Evolutionary conservation across 1,140 invertebrate species (phyloP), one percentile per base, ranked within the genome.

Genomic region (Augochlora pura): DNA sequence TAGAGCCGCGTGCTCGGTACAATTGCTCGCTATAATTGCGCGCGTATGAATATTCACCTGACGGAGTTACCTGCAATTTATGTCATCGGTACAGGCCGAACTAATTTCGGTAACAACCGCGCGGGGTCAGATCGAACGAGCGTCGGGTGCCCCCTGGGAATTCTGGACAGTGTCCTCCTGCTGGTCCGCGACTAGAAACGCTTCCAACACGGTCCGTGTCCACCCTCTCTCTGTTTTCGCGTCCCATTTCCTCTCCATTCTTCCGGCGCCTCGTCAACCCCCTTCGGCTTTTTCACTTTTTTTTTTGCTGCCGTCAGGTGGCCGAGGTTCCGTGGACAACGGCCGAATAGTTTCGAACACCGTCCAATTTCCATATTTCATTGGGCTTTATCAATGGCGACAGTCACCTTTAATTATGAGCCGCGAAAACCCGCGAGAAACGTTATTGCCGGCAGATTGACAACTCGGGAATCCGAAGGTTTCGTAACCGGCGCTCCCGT

Each of bases 81-180:
- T 93, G 91, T 92, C 88, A 89, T 80, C 87, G 87, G 80, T 85
- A 91, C 90, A 88, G 91, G 88, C 91, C 86, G 89, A 93, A 92
- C 91, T 92, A 92, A 93, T 92, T 92, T 91, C 87, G 79, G 89
- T 92, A 92, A 92, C 92, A 92, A 92, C 90, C 91, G 89, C 90
- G 89, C 82, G 81, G 91, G 90, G 87, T 86, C 87, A 87, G 87
- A 90, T 90, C 88, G 89, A 90, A 90, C 90, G 88, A 88, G 84
- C 83, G 72, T 74, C 77, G 86, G 86, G 85, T 87, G 84, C 84
- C 92, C 90, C 81, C 27, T 82, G 91, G 91, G 91, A 90, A 92
- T 86, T 86, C 82, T 77, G 57, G 70, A 77, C 74, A 65, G 21
- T 78, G 80, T 79, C 75, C 83, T 76, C 80, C 80, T 59, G 52